Base-by-base conservation (phyloP, 1,140 invertebrate genomes). In the Euwallacea similis region DNA sequence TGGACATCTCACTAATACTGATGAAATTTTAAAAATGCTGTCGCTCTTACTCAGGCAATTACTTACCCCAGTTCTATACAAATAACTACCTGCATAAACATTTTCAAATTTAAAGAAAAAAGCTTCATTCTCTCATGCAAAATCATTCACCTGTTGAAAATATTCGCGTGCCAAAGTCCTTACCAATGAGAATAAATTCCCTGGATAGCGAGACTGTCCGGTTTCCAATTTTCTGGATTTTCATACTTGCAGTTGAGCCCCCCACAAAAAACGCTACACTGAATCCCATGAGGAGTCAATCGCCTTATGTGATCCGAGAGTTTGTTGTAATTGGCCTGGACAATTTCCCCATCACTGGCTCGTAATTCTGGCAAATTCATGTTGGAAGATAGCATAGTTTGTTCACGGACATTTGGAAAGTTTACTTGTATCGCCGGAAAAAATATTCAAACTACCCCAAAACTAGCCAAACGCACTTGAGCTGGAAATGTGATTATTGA, bases 111-210 rank as follows among this genome's bases (percentile, higher is more conserved):
- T 33, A 33, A 4, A 33, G 21, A 33, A 33, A 33, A 50, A 50
- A 10, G 6, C 9, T 50, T 50, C 46, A 13, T 50, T 50, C 13
- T 50, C 46, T 50, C 9, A 50, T 50, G 46, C 7, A 58, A 58
- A 41, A 55, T 13, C 9, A 33, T 43, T 47, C n/a, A 74, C 72
- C 68, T 74, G 72, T 74, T 74, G 68, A 67, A 59, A 11, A 42
- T 60, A n/a, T 44, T 58, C 41, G 43, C 47, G 60, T 65, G 67
- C 13, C 13, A 63, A 72, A 50, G 42, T 44, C 50, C 82, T 86
- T 83, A 94, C 93, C 93, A 95, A 77, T 93, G 89, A 11, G 93
- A 94, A 81, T 90, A 95, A 9, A 95, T 82, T 64, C 91, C 92
- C 69, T 89, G 85, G 70, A 96, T 87, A 0, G 90, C 92, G 83